Evolutionary conservation across 2,797 vertebrate genomes (phyloP).

Genomic region (Muscicapa striata): DNA sequence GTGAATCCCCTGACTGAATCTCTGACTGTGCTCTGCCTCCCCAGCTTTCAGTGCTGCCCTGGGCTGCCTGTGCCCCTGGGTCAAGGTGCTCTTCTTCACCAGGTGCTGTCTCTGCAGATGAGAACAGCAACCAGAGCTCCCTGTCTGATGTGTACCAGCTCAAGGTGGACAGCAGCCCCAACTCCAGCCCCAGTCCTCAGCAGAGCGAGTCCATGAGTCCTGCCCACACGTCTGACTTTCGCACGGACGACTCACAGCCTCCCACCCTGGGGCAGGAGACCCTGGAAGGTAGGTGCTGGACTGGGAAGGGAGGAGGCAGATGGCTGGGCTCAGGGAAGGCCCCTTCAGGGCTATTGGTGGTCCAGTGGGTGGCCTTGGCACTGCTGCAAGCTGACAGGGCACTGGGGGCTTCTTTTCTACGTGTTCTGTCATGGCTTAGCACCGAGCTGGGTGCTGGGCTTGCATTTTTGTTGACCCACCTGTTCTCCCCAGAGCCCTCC

Average conservation of each 20-base stretch:
- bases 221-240: slow-evolving; percentile 87
- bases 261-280: slow-evolving; percentile 96
- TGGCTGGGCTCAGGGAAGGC: neutral
- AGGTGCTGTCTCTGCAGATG: slow-evolving; percentile 83
- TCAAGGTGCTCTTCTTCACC: slow-evolving; percentile 44
- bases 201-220: slow-evolving; percentile 92
- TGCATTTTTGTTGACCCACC: neutral
- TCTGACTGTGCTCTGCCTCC: neutral
- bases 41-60: rapidly evolving
- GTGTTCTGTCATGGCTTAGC: neutral
- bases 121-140: slow-evolving; percentile 99
- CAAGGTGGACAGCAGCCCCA: slow-evolving; percentile 96
- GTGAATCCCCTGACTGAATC: neutral
- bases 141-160: slow-evolving; percentile 92
- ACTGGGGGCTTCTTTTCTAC: neutral
- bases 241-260: slow-evolving; percentile 93
- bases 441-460: neutral
- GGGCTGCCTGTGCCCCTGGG: neutral
- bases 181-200: slow-evolving; percentile 91
- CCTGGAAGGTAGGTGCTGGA: slow-evolving; percentile 85
- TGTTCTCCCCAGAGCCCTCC: slow-evolving; percentile 78
- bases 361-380: rapidly evolving
- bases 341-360: neutral
- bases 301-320: neutral
- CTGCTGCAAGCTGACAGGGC: neutral